Conservation (phyloP, 2,888 invertebrate species). For the Ennomos quercinarius region DNA sequence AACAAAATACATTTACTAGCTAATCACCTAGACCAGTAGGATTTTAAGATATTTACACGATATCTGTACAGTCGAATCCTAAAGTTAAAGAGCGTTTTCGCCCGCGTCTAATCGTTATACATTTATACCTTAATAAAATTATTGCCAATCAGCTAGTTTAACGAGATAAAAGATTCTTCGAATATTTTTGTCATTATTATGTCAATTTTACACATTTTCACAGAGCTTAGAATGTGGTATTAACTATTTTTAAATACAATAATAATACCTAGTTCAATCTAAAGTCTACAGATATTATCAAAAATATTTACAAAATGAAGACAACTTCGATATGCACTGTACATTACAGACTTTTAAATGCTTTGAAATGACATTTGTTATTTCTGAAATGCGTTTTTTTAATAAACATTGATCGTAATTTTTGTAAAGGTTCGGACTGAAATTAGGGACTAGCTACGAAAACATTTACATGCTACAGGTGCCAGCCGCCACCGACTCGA, state of each 20-base stretch:
- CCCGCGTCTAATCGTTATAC: constrained; percentile 66
- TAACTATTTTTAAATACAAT: constrained; percentile 56
- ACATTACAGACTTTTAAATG: constrained; percentile 67
- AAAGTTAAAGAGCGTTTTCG: constrained; percentile 48
- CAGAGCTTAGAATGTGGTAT: constrained; percentile 67
- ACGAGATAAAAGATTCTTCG: constrained; percentile 55
- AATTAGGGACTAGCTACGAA: constrained; percentile 61
- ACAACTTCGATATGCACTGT: constrained; percentile 77
- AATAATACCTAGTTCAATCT: constrained; percentile 36
- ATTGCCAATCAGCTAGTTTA: constrained; percentile 78
- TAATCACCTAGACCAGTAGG: constrained; percentile 81
- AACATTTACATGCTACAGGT: constrained; percentile 27
- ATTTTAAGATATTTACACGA: constrained; percentile 77
- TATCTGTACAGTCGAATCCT: constrained; percentile 71
- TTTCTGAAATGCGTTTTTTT: constrained; percentile 19
- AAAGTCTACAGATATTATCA: constrained; percentile 59
- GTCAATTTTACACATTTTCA: constrained; percentile 57
- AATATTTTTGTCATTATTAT: constrained; percentile 56
- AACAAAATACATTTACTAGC: constrained; percentile 82
- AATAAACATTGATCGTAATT: neutral
- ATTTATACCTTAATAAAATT: constrained; percentile 69
- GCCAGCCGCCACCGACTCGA: constrained; percentile 17
- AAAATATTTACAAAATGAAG: constrained; percentile 79
- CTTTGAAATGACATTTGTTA: constrained; percentile 28
- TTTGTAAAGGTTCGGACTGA: constrained; percentile 43